Evolutionary conservation across 2,888 invertebrate species (phyloP).

Genomic region (Mythimna vitellina): DNA sequence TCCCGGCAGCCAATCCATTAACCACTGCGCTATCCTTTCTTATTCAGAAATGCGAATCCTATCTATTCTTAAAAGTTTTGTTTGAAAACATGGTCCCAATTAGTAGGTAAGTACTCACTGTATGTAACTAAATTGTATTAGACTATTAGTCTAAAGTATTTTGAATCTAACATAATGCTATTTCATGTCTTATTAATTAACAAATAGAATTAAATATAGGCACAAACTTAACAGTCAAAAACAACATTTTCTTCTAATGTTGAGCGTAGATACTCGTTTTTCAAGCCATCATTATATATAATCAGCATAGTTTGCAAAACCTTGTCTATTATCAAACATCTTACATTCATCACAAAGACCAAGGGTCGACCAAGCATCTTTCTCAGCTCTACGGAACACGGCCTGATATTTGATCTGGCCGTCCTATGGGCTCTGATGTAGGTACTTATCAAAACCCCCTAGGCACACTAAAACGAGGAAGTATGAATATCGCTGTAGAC

Average conservation of each 20-base stretch:
- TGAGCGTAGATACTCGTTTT: background rate
- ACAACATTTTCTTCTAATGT: background rate
- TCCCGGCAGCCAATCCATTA: too few species aligned
- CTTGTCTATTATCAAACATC: slow-evolving; percentile 25
- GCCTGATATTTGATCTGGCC: slow-evolving; percentile 51
- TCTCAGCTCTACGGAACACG: slow-evolving; percentile 12
- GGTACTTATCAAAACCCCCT: slow-evolving; percentile 46
- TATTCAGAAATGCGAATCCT: too few species aligned
- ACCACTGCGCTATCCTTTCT: too few species aligned
- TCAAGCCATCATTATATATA: background rate
- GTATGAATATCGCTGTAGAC: slow-evolving; percentile 43
- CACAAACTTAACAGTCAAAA: background rate
- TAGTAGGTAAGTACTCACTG: too few species aligned
- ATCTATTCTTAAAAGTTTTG: too few species aligned
- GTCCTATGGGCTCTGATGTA: slow-evolving; percentile 20
- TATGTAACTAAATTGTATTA: too few species aligned
- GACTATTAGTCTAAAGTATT: too few species aligned
- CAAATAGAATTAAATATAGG: background rate
- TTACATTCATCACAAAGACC: slow-evolving; percentile 43
- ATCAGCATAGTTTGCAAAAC: background rate
- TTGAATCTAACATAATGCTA: too few species aligned
- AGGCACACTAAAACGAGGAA: slow-evolving; percentile 46
- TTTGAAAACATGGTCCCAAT: too few species aligned
- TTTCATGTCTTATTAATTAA: background rate
- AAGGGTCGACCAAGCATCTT: slow-evolving; percentile 13